Evolutionary conservation across 2,113 vertebrate species (phyloP), one percentile per base, ranked within the genome.

Genomic region (Eulemur rufifrons): DNA sequence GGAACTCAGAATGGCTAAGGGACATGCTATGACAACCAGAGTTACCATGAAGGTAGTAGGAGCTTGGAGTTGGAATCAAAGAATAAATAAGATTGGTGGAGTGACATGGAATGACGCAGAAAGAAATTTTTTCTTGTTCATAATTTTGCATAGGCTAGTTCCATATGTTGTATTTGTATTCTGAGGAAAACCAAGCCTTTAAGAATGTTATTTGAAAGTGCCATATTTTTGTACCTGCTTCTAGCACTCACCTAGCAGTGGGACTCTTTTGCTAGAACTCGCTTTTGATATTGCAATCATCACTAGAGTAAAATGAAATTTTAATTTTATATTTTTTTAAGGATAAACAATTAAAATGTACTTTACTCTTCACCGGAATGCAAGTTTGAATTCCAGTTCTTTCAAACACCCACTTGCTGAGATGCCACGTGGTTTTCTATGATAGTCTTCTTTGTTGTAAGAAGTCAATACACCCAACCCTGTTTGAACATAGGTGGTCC

Each of bases 231-330:
- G 34, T 81, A 59, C 20, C 42, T 42, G 21, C 52, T 85, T 74
- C 50, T 54, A 50, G 37, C n/a, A 42, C 17, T 91, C 10, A 42
- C 47, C n/a, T 68, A 29, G 17, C 5, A 23, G 29, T 39, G 37
- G 25, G 20, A 42, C 18, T 4, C 4, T 88, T 52, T 21, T 81
- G 39, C 29, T 50, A 50, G 87, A 81, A 50, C n/a, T 89, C 81
- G 18, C n/a, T 64, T 92, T 82, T 76, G 85, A 71, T 81, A 92
- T 80, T 94, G 10, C 27, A 91, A 29, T 81, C 42, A 93, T 61
- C 29, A 63, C 5, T 81, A 54, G n/a, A 86, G 10, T 80, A 92
- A 89, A 92, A 86, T 64, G 2, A 86, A 89, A 89, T 37, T 52
- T 54, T 66, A 80, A 85, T 80, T 76, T 45, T 59, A 39, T 90